Conservation (phyloP, 2,113 vertebrate genomes). For the Otus sunia region DNA sequence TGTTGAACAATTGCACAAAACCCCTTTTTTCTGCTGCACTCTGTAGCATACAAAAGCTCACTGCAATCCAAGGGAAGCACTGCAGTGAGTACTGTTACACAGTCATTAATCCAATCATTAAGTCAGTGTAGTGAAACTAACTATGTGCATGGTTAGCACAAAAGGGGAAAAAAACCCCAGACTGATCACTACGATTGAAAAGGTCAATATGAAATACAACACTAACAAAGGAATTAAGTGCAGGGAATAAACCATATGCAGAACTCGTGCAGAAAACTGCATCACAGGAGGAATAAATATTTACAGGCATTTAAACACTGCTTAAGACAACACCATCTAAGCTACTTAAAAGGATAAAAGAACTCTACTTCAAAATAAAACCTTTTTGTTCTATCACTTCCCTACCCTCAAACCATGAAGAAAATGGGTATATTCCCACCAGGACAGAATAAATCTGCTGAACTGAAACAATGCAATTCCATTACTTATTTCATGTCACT, state of each 20-base stretch:
- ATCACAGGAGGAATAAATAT: background rate
- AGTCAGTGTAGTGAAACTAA: conserved; percentile 61
- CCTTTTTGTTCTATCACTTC: background rate
- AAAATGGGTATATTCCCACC: background rate
- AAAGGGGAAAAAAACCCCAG: background rate
- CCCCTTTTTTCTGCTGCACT: conserved; percentile 5
- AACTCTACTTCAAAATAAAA: background rate
- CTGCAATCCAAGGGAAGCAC: conserved; percentile 59
- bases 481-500: background rate
- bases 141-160: conserved; percentile 46
- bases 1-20: background rate
- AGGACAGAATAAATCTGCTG: background rate
- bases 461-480: background rate
- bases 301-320: background rate
- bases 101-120: conserved; percentile 78
- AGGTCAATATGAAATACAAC: conserved; percentile 51
- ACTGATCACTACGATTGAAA: background rate
- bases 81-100: conserved; percentile 53
- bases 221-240: background rate
- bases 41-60: conserved; percentile 63
- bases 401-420: background rate
- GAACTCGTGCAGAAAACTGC: background rate
- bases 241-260: background rate
- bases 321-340: background rate
- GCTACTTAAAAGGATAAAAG: background rate